Percentiles rank a stretch among this genome's conserved stretches.
These are phyloP conservation scores for Hucho hucho DNA, from an alignment of 2,113 vertebrate genomes.

Conservation along the genomic window DNA sequence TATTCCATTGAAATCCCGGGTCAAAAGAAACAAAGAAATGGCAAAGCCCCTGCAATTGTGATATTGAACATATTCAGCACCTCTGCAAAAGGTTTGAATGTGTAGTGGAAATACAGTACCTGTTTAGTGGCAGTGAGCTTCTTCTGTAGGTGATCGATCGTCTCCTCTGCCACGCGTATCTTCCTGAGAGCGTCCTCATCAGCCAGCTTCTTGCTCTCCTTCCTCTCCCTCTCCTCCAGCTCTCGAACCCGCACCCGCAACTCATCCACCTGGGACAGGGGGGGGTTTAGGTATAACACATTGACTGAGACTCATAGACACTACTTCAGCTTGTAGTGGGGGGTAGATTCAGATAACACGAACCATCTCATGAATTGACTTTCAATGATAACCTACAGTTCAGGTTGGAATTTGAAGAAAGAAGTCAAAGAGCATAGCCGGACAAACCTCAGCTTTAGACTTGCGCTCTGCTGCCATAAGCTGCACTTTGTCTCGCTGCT, in stretches of 20 bases:
- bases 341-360: neutral
- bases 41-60: no score
- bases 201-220: slow-evolving; percentile 90
- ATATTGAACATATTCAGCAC: no score
- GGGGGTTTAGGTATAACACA: neutral
- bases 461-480: slow-evolving; percentile 93
- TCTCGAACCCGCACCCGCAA: slow-evolving; percentile 82
- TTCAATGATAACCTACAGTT: no score
- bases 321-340: slow-evolving; percentile 4
- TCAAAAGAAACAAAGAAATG: no score
- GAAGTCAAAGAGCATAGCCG: neutral
- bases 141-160: slow-evolving; percentile 90
- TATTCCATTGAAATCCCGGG: no score
- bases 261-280: slow-evolving; percentile 79
- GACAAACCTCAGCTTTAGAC: slow-evolving; percentile 87
- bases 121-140: slow-evolving; percentile 91
- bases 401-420: neutral
- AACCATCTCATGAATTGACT: no score
- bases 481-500: slow-evolving; percentile 92
- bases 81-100: no score
- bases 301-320: neutral
- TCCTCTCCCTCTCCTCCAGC: slow-evolving; percentile 86
- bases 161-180: slow-evolving; percentile 87
- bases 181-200: slow-evolving; percentile 90
- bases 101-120: slow-evolving; percentile 55